Evolutionary conservation across 2,888 invertebrate species (phyloP).

Genomic region (Parnassius orleans): DNA sequence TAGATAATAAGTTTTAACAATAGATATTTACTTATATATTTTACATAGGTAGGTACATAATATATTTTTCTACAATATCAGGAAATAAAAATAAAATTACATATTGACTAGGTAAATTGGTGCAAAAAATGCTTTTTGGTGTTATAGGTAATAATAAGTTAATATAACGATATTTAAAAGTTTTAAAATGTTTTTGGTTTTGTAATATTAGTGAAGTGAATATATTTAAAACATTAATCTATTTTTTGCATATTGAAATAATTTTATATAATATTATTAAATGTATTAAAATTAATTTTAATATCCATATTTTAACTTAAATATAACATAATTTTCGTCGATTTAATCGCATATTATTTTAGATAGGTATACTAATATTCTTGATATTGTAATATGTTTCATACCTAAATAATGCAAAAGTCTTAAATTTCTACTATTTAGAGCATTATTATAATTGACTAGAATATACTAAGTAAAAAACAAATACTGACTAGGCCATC

Average conservation of each 20-base stretch:
- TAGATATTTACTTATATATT: constrained; percentile 19
- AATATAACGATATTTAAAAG: constrained; percentile 17
- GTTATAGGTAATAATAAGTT: constrained; percentile 18
- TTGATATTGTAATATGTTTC: constrained; percentile 8
- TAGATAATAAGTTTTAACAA: constrained; percentile 30
- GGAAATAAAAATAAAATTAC: constrained; percentile 35
- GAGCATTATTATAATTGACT: constrained; percentile 69
- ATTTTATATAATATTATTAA: no score
- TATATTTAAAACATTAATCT: no score
- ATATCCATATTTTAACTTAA: background rate
- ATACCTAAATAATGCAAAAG: constrained; percentile 14
- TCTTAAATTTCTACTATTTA: constrained; percentile 33
- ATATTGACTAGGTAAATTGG: constrained; percentile 35
- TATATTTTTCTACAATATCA: constrained; percentile 16
- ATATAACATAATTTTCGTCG: constrained; percentile 12
- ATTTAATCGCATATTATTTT: constrained; percentile 23
- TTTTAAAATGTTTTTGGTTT: background rate
- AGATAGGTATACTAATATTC: background rate
- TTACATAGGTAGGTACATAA: constrained; percentile 16
- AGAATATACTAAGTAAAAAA: constrained; percentile 49
- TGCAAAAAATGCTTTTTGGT: constrained; percentile 29
- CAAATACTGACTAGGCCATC: constrained; percentile 56
- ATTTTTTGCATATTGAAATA: no score
- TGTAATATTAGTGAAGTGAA: no score
- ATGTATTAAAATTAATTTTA: no score